phyloP scores from a whole-genome alignment of 2,888 invertebrate species.

The Caenorhabditis macrosperma region DNA sequence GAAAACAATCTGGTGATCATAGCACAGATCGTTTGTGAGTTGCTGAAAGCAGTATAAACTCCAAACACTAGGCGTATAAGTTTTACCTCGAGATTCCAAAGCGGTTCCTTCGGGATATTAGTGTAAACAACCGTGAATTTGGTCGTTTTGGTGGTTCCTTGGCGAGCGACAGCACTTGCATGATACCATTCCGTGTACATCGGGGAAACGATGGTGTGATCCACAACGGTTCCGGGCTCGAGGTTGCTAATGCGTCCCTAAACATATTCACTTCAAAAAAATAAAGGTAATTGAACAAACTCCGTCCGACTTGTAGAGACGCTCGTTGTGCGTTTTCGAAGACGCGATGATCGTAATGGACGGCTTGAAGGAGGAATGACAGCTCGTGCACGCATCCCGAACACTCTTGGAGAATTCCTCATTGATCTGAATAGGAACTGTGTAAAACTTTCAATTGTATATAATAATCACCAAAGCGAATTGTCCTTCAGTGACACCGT shows the following conservation, averaged over 20 bases:
- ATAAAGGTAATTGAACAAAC: neutral
- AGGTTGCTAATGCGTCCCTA: conserved; percentile 43
- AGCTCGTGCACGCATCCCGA: conserved; percentile 6
- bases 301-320: conserved; percentile 35
- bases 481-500: conserved; percentile 61
- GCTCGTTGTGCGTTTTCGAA: conserved; percentile 43
- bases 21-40: conserved; percentile 56
- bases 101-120: neutral
- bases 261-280: neutral
- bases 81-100: conserved; percentile 11
- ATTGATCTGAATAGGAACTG: conserved; percentile 21
- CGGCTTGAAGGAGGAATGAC: conserved; percentile 5
- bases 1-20: conserved; percentile 59
- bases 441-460: neutral
- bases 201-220: conserved; percentile 47
- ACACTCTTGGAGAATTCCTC: conserved; percentile 15
- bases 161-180: conserved; percentile 56
- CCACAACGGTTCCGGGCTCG: conserved; percentile 61
- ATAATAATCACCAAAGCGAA: conserved; percentile 9
- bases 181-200: conserved; percentile 60
- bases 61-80: neutral
- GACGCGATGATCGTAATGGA: conserved; percentile 44
- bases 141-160: conserved; percentile 60
- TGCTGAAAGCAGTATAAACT: conserved; percentile 5
- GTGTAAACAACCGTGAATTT: conserved; percentile 56